A percentile compares a stretch with the other conserved stretches of the same genome.
phyloP scores from a whole-genome alignment of 2,113 vertebrate genomes.

The Pogonocichla stellata region DNA sequence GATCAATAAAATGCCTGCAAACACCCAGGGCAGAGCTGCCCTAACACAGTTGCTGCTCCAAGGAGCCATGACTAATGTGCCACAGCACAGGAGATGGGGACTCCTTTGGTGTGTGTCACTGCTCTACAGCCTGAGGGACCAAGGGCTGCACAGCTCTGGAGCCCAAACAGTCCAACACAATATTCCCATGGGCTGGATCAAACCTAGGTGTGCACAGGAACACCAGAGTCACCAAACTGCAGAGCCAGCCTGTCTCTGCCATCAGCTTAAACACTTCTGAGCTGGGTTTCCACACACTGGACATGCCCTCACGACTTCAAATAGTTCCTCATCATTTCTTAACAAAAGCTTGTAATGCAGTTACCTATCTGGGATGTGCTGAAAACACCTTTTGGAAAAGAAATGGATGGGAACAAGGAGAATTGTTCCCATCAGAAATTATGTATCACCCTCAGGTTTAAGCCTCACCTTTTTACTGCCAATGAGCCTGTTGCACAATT shows the following conservation, averaged over 20 bases:
- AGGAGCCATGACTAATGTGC: neutral
- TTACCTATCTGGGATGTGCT: neutral
- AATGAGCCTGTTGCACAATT: neutral
- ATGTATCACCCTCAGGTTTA: neutral
- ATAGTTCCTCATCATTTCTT: neutral
- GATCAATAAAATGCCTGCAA: neutral
- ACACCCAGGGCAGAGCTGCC: neutral
- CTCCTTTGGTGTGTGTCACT: neutral
- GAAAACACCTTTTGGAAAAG: neutral
- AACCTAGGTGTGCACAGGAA: neutral
- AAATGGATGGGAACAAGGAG: neutral
- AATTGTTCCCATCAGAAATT: neutral
- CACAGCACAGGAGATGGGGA: neutral
- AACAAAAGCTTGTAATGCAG: neutral
- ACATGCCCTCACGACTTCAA: neutral
- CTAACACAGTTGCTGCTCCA: neutral
- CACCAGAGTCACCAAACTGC: neutral
- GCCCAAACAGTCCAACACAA: rapidly evolving
- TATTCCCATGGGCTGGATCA: neutral
- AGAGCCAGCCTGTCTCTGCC: neutral
- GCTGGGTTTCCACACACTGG: neutral
- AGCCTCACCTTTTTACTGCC: neutral
- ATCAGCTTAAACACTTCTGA: neutral
- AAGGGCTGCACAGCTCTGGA: rapidly evolving
- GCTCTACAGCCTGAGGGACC: neutral